These are phyloP conservation scores for Corydoras sp. DNA, from an alignment of 2,113 vertebrate genomes.

Conservation along the genomic window DNA sequence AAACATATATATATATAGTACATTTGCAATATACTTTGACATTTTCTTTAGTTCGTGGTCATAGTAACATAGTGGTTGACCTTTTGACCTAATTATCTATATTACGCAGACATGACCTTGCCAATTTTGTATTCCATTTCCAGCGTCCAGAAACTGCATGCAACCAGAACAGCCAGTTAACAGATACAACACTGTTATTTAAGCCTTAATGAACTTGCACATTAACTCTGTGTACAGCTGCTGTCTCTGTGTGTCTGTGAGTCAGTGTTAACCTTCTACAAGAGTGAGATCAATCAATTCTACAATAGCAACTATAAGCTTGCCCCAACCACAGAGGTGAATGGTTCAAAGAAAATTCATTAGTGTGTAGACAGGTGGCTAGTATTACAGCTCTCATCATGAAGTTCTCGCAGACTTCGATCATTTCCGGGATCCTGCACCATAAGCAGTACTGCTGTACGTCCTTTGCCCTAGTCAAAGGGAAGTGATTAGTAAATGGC, in stretches of 20 bases:
- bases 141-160: slow-evolving; percentile 4
- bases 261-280: slow-evolving; percentile 21
- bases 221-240: slow-evolving; percentile 14
- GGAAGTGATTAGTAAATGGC: slow-evolving; percentile 71
- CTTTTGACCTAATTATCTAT: no score
- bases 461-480: slow-evolving; percentile 56
- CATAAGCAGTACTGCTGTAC: slow-evolving; percentile 47
- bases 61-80: no score
- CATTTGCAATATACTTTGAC: no score
- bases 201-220: slow-evolving; percentile 23
- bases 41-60: no score
- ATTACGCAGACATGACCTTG: no score
- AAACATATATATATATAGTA: no score
- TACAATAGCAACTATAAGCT: slow-evolving; percentile 4
- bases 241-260: slow-evolving; percentile 13
- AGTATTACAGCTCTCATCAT: slow-evolving; percentile 60
- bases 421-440: slow-evolving; percentile 14
- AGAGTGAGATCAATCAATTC: slow-evolving; percentile 18
- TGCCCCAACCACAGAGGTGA: slow-evolving; percentile 49
- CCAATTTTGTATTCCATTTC: background rate
- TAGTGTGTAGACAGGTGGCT: slow-evolving; percentile 67
- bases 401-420: slow-evolving; percentile 56
- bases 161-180: slow-evolving; percentile 5
- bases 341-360: slow-evolving; percentile 68
- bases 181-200: slow-evolving; percentile 1